Conservation (phyloP, 1,140 invertebrate species). For the Drosophila arawakana region DNA sequence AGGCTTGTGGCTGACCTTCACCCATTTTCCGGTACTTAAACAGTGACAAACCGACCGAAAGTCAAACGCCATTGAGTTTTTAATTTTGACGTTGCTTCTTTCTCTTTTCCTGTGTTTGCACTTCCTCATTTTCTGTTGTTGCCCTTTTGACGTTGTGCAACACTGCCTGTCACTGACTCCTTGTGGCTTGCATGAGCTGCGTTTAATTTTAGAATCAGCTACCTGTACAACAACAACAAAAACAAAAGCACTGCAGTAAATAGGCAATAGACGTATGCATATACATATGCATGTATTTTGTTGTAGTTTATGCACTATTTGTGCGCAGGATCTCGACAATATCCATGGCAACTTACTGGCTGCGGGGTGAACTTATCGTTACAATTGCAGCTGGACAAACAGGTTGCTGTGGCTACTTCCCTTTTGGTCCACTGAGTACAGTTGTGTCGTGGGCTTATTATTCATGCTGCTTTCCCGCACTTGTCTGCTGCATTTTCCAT, state of each 20-base stretch:
- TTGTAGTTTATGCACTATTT: conserved; percentile 1
- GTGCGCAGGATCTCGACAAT: conserved; percentile 44
- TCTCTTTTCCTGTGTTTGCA: neutral
- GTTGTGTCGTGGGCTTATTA: conserved; percentile 21
- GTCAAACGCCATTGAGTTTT: conserved; percentile 56
- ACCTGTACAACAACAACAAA: neutral
- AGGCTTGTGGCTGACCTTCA: conserved; percentile 62
- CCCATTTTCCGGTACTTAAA: conserved; percentile 69
- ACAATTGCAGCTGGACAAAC: conserved; percentile 21
- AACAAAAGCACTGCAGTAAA: neutral
- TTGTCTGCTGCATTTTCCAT: too few species aligned
- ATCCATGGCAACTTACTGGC: conserved; percentile 26
- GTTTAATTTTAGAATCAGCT: conserved; percentile 17
- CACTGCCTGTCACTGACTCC: neutral
- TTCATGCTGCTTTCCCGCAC: neutral
- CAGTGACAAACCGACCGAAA: conserved; percentile 56
- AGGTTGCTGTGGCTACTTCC: conserved; percentile 26
- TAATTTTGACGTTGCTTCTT: neutral
- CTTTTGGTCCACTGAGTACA: conserved; percentile 4
- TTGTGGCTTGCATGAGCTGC: neutral
- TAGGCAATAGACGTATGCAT: conserved; percentile 2
- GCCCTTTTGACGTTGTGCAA: neutral
- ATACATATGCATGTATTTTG: conserved; percentile 11
- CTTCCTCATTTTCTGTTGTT: neutral
- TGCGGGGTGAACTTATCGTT: conserved; percentile 12